These are phyloP conservation scores for Sebastes umbrosus DNA, from an alignment of 2,797 vertebrate species.

Conservation along the genomic window DNA sequence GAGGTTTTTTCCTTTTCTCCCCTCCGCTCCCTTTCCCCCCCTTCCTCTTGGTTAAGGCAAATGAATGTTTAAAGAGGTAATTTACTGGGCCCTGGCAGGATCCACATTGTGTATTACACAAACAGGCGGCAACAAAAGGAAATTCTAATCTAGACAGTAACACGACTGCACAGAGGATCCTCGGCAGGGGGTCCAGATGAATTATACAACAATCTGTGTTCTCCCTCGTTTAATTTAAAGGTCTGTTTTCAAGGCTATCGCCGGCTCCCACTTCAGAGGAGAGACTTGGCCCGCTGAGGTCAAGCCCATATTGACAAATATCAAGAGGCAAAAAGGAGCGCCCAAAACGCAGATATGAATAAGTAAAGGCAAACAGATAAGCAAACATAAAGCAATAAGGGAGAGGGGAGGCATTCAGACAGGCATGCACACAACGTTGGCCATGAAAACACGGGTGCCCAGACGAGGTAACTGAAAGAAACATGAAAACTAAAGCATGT, in stretches of 20 bases:
- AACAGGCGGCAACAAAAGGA: conserved; percentile 85
- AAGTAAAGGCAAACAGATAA: conserved; percentile 73
- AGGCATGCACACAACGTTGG: conserved; percentile 37
- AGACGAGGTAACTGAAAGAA: conserved; percentile 47
- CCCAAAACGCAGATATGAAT: conserved; percentile 76
- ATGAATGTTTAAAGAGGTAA: conserved; percentile 89
- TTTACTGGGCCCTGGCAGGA: conserved; percentile 83
- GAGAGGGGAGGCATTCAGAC: conserved; percentile 33
- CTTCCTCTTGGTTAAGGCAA: conserved; percentile 83
- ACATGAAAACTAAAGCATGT: conserved; percentile 45
- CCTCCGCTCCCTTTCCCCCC: conserved; percentile 26
- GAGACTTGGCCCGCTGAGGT: conserved; percentile 75
- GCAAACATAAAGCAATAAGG: conserved; percentile 68
- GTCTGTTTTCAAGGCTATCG: conserved; percentile 82
- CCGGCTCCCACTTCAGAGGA: conserved; percentile 75
- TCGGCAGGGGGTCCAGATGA: conserved; percentile 81
- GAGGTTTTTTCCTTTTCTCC: conserved; percentile 63
- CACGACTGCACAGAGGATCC: conserved; percentile 76
- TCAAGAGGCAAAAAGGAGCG: conserved; percentile 75
- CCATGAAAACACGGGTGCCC: conserved; percentile 50
- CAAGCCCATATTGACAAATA: conserved; percentile 82
- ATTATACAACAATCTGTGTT: conserved; percentile 88
- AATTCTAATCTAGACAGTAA: conserved; percentile 85
- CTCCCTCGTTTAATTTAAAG: conserved; percentile 84
- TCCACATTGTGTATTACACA: conserved; percentile 84